These are phyloP conservation scores for Grus americana DNA, from an alignment of 2,113 vertebrate species.

Conservation along the genomic window DNA sequence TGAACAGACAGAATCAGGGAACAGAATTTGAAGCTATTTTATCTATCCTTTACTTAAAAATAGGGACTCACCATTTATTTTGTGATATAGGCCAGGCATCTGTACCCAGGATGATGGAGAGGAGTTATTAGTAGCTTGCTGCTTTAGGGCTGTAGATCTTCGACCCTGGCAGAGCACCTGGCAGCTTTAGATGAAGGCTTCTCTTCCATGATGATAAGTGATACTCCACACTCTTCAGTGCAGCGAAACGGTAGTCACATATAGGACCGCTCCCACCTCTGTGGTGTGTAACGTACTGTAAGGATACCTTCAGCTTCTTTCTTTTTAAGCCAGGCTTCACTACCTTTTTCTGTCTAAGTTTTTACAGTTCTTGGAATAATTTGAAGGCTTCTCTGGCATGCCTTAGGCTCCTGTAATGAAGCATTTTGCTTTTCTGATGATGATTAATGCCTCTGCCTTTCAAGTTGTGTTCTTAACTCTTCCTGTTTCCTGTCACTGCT, in stretches of 20 bases:
- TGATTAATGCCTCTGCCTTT: conserved; percentile 34
- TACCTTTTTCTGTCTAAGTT: neutral
- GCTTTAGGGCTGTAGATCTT: neutral
- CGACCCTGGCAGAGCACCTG: neutral
- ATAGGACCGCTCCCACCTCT: neutral
- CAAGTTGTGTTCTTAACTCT: conserved; percentile 54
- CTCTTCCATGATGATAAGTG: fast-evolving
- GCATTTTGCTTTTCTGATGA: conserved; percentile 26
- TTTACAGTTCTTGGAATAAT: neutral
- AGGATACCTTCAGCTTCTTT: neutral
- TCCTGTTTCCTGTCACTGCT: conserved; percentile 75
- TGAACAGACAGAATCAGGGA: neutral
- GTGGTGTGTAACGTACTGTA: neutral
- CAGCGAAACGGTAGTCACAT: fast-evolving
- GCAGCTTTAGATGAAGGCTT: neutral
- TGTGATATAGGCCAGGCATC: neutral
- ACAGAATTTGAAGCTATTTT: neutral
- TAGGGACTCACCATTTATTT: fast-evolving
- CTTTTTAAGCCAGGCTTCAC: neutral
- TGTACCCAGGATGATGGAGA: neutral
- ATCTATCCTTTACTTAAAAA: neutral
- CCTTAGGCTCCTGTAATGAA: neutral
- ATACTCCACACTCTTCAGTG: neutral
- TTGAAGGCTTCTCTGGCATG: neutral
- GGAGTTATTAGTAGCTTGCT: neutral